A percentile compares a stretch with the other conserved stretches of the same genome.
Evolutionary conservation across 1,140 invertebrate species (phyloP).

Genomic region (Drosophila obscura): DNA sequence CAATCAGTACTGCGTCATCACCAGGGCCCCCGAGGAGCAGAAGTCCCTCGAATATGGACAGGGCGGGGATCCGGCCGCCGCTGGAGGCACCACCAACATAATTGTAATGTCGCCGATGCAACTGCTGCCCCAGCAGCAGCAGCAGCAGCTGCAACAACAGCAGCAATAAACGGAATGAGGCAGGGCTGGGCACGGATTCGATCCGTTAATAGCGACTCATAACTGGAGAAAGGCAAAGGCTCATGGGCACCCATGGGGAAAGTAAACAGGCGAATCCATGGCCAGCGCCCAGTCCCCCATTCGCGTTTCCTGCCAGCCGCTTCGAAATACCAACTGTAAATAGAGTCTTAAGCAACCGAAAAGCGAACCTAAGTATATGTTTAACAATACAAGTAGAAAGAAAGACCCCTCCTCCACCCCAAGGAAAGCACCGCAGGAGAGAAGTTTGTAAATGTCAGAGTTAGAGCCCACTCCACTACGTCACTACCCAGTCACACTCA

Average conservation of each 20-base stretch:
- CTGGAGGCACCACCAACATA: slow-evolving; percentile 66
- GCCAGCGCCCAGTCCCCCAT: slow-evolving; percentile 27
- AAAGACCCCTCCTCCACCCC: slow-evolving; percentile 19
- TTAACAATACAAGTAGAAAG: slow-evolving; percentile 39
- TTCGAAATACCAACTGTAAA: slow-evolving; percentile 78
- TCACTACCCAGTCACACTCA: too few relatives aligned
- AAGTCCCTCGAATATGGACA: slow-evolving; percentile 72
- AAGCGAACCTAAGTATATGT: slow-evolving; percentile 68
- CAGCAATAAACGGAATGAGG: slow-evolving; percentile 26
- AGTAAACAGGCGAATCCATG: not conserved
- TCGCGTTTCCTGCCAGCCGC: slow-evolving; percentile 37
- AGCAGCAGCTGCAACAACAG: slow-evolving; percentile 43
- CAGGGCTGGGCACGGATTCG: slow-evolving; percentile 12
- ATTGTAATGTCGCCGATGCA: slow-evolving; percentile 80
- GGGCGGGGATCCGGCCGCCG: slow-evolving; percentile 23
- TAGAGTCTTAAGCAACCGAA: slow-evolving; percentile 76
- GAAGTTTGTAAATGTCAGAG: slow-evolving; percentile 47
- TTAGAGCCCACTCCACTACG: slow-evolving; percentile 16
- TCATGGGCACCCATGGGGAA: slow-evolving; percentile 6
- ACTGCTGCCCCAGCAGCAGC: slow-evolving; percentile 62
- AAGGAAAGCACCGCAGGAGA: slow-evolving; percentile 9
- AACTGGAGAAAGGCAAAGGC: slow-evolving; percentile 44
- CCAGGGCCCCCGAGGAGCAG: slow-evolving; percentile 71
- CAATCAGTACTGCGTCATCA: slow-evolving; percentile 81
- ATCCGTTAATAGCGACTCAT: slow-evolving; percentile 16